Base-by-base conservation (phyloP, 1,140 invertebrate species). In the Vanessa tameamea region DNA sequence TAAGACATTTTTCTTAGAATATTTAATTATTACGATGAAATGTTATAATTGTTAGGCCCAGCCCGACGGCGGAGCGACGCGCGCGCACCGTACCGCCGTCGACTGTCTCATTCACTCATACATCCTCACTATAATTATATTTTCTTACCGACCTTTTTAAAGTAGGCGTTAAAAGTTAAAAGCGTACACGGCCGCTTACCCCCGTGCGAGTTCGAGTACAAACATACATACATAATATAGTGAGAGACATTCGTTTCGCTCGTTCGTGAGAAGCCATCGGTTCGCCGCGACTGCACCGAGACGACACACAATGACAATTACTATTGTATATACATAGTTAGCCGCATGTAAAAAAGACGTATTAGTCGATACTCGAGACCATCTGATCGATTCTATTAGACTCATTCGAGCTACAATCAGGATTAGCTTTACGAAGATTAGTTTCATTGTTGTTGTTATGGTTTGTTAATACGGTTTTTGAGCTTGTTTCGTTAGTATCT, bases 1-100 rank as follows among this genome's bases (percentile, higher is more conserved):
- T 92, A 92, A 92, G 90, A 92, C 89, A 90, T 91, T 92, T 92
- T 92, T 91, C 89, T 92, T 91, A 91, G 89, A 91, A 90, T 92
- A 91, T 91, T 91, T 90, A 92, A 92, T 91, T 87, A 90, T 90
- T 90, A 90, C 86, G 88, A 90, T 87, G 87, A 90, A 89, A 91
- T 91, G 87, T 92, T 92, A 91, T 87, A 90, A 88, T 90, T 87
- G 88, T 91, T 90, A 90, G 88, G 89, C 82, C 88, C 82, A 78
- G 83, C 85, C 87, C 89, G 91, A 80, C 86, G 87, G 86, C 87
- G 87, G 82, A 66, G 79, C 76, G 84, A 82, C 78, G 83, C 83
- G 78, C 64, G 79, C 80, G 79, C 83, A 73, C 78, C 83, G 71
- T 82, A 55, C 79, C 86, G 86, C 84, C 87, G 86, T 88, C 88